phyloP scores from a whole-genome alignment of 1,140 invertebrate species.

The Zeugodacus cucurbitae region DNA sequence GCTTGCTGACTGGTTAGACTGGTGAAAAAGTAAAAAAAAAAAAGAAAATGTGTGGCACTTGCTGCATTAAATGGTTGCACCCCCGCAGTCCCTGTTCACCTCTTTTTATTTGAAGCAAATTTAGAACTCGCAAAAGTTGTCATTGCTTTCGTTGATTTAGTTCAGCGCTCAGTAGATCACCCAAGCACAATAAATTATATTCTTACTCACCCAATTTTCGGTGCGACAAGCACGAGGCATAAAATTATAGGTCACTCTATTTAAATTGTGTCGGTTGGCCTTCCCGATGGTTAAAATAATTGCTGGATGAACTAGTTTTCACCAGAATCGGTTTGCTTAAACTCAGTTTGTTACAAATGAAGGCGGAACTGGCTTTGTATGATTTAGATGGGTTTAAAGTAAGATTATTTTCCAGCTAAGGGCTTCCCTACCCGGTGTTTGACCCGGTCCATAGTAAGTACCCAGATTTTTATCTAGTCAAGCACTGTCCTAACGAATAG shows the following conservation, averaged over 20 bases:
- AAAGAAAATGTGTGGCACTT: neutral
- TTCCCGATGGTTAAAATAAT: neutral
- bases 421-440: too few species aligned
- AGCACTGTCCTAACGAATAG: too few species aligned
- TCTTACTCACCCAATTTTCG: neutral
- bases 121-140: neutral
- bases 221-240: neutral
- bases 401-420: too few species aligned
- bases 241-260: neutral
- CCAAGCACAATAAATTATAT: neutral
- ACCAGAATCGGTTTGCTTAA: neutral
- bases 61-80: neutral
- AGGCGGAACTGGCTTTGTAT: too few species aligned
- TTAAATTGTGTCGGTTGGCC: neutral
- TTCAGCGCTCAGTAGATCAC: neutral
- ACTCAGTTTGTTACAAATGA: too few species aligned
- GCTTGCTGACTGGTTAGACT: neutral
- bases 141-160: neutral
- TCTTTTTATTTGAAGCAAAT: neutral
- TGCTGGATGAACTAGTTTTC: neutral
- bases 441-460: too few species aligned
- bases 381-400: too few species aligned
- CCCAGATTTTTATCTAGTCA: too few species aligned
- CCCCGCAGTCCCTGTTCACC: neutral
- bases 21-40: neutral